Evolutionary conservation across 2,113 vertebrate genomes (phyloP).

Genomic region (Rana temporaria): DNA sequence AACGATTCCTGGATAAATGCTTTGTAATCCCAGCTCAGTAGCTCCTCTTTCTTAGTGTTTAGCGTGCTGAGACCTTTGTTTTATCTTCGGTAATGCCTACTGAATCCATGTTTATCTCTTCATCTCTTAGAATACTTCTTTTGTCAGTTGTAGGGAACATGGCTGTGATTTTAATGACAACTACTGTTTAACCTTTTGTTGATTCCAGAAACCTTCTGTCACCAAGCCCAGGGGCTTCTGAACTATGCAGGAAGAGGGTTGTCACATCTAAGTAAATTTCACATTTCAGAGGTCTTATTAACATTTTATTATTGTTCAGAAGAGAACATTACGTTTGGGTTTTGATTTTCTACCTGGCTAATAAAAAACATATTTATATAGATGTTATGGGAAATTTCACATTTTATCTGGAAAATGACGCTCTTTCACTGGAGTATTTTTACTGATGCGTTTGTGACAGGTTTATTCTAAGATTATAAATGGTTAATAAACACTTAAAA

Average conservation of each 20-base stretch:
- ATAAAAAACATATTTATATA: too few relatives aligned
- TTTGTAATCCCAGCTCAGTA: background rate
- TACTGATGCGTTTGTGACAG: too few relatives aligned
- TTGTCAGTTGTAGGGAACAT: conserved; percentile 20
- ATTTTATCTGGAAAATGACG: too few relatives aligned
- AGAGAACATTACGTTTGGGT: background rate
- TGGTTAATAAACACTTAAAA: too few relatives aligned
- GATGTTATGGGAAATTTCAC: too few relatives aligned
- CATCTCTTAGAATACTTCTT: conserved; percentile 22
- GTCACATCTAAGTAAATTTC: conserved; percentile 3
- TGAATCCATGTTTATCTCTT: conserved; percentile 38
- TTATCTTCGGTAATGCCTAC: conserved; percentile 34
- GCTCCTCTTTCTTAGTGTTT: background rate
- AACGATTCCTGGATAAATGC: background rate
- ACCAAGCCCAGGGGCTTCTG: conserved; percentile 27
- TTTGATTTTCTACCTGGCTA: background rate
- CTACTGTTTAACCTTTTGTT: conserved; percentile 38
- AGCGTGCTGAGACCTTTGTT: conserved; percentile 13
- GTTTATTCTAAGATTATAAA: too few relatives aligned
- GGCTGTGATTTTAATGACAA: conserved; percentile 46
- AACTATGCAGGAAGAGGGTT: conserved; percentile 23
- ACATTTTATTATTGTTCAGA: background rate
- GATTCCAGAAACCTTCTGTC: conserved; percentile 23
- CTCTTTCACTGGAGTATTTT: too few relatives aligned
- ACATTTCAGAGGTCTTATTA: conserved; percentile 17